Conservation (phyloP, 2,888 invertebrate genomes). For the Harmothoe impar region DNA sequence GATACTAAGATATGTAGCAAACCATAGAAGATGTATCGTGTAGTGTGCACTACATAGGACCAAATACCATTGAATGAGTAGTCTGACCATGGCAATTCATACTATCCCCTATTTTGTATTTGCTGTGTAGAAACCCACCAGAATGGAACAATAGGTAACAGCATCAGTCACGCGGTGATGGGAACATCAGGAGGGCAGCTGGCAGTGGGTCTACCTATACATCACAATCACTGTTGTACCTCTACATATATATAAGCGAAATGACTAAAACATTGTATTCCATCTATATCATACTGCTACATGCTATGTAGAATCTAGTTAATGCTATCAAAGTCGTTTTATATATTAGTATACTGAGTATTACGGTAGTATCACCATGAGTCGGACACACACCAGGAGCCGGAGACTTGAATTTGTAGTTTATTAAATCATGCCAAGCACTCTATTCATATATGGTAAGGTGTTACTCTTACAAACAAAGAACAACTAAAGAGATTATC, state of each 20-base stretch:
- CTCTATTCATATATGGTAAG: too few relatives aligned
- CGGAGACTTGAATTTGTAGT: too few relatives aligned
- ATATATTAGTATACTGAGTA: neutral
- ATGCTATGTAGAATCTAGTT: too few relatives aligned
- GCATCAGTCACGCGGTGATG: neutral
- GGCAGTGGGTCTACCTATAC: constrained; percentile 5
- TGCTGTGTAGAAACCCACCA: constrained; percentile 51
- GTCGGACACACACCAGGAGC: too few relatives aligned
- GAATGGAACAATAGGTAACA: constrained; percentile 51
- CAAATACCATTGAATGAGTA: neutral
- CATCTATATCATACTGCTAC: too few relatives aligned
- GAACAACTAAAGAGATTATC: too few relatives aligned
- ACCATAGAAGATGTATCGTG: neutral
- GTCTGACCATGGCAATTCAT: neutral
- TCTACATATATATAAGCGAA: neutral
- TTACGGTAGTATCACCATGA: too few relatives aligned
- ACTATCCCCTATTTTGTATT: constrained; percentile 18
- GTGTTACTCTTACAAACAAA: too few relatives aligned
- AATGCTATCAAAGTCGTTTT: neutral
- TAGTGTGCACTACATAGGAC: neutral
- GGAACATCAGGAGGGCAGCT: neutral
- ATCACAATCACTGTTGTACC: neutral
- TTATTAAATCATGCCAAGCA: too few relatives aligned
- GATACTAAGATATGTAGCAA: too few relatives aligned
- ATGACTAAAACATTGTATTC: too few relatives aligned